Evolutionary conservation across 2,888 invertebrate species (phyloP).

Genomic region (Clitarchus hookeri): DNA sequence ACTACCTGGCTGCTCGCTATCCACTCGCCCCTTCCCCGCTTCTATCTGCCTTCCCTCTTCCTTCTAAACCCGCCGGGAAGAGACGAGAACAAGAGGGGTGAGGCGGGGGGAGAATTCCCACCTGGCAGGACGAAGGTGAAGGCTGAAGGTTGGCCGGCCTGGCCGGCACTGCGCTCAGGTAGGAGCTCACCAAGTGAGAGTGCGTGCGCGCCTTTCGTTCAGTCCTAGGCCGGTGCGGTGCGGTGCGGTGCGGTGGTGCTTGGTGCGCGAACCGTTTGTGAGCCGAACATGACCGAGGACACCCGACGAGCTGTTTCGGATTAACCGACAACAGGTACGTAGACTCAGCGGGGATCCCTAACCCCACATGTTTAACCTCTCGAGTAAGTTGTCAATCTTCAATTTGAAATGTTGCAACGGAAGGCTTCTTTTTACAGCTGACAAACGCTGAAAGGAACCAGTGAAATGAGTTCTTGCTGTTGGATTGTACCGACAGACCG

Average conservation of each 20-base stretch:
- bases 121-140: conserved; percentile 10
- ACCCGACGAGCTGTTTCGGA: background rate
- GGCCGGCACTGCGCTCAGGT: background rate
- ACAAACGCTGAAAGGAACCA: no score
- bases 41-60: background rate
- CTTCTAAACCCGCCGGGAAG: background rate
- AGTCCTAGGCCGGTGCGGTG: background rate
- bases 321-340: background rate
- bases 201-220: background rate
- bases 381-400: no score
- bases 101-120: background rate
- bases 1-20: background rate
- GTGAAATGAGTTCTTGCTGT: no score
- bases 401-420: no score
- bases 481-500: no score
- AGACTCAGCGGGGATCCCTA: no score
- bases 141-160: background rate
- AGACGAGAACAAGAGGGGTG: background rate
- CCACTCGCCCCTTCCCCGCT: background rate
- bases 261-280: background rate
- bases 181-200: background rate
- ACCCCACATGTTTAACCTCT: no score
- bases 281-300: background rate
- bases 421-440: no score
- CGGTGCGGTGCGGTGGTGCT: background rate